phyloP scores from a whole-genome alignment of 2,888 invertebrate genomes.

The Coecobrya sp. region DNA sequence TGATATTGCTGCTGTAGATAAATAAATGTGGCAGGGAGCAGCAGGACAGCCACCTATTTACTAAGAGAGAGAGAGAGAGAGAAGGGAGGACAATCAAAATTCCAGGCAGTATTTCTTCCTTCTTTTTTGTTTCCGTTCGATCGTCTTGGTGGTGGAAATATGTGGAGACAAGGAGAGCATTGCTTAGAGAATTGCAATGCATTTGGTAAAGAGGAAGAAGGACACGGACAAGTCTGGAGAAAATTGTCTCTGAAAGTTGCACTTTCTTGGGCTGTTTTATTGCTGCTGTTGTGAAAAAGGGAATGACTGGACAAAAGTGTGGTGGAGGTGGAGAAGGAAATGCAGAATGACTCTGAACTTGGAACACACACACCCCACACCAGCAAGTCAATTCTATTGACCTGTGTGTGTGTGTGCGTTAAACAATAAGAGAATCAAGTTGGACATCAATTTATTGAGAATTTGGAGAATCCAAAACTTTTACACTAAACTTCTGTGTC shows the following conservation, averaged over 20 bases:
- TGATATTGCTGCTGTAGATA: neutral
- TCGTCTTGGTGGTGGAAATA: neutral
- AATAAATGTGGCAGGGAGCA: slow-evolving; percentile 35
- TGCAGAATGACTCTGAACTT: slow-evolving; percentile 38
- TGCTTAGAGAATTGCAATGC: slow-evolving; percentile 18
- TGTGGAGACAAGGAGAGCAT: too few species aligned
- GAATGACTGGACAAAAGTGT: neutral
- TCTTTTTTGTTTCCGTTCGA: neutral
- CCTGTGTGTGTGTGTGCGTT: neutral
- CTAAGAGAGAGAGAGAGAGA: slow-evolving; percentile 4
- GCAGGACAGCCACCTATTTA: slow-evolving; percentile 36
- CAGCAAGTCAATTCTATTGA: slow-evolving; percentile 4
- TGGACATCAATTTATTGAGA: neutral
- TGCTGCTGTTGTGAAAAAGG: neutral
- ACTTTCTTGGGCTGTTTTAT: slow-evolving; percentile 38
- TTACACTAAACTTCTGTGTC: neutral
- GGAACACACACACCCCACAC: too few species aligned
- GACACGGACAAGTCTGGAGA: neutral
- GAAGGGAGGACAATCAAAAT: slow-evolving; percentile 34
- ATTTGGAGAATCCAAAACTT: neutral
- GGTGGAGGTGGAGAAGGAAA: neutral
- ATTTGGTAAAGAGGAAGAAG: neutral
- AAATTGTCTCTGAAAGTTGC: neutral
- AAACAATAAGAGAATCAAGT: neutral
- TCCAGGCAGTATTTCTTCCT: slow-evolving; percentile 41